These are phyloP conservation scores for Orchesella cincta DNA, from an alignment of 1,140 invertebrate genomes.

Conservation along the genomic window DNA sequence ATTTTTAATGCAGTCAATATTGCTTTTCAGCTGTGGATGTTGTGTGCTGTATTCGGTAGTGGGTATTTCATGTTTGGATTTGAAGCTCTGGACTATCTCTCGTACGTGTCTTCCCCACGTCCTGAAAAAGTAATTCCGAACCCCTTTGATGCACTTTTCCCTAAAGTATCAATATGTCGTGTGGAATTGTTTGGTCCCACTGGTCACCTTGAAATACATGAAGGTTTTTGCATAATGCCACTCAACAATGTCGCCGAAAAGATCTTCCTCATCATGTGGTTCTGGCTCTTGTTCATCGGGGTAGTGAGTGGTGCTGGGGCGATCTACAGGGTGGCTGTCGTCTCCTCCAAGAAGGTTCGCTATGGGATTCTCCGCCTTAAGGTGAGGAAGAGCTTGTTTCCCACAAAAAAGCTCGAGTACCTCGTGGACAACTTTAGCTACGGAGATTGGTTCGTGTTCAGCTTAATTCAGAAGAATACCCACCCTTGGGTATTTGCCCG, in stretches of 20 bases:
- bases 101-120: not conserved
- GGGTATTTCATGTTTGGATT: not conserved
- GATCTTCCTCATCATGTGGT: not conserved
- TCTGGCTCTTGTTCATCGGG: not conserved
- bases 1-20: not conserved
- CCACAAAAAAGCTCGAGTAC: not conserved
- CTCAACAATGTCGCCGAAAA: conserved; percentile 9
- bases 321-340: not conserved
- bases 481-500: not conserved
- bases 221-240: not conserved
- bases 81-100: not conserved
- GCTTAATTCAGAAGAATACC: not conserved
- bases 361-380: not conserved
- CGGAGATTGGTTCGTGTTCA: not conserved
- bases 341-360: not conserved
- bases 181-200: not conserved
- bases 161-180: not conserved
- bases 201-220: not conserved
- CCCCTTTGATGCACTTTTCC: not conserved
- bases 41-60: not conserved
- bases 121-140: not conserved
- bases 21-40: not conserved
- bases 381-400: not conserved
- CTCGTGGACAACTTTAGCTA: not conserved
- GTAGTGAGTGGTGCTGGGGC: not conserved